Evolutionary conservation across 1,140 invertebrate species (phyloP), one percentile per base, ranked within the genome.

Genomic region (Drosophila santomea): DNA sequence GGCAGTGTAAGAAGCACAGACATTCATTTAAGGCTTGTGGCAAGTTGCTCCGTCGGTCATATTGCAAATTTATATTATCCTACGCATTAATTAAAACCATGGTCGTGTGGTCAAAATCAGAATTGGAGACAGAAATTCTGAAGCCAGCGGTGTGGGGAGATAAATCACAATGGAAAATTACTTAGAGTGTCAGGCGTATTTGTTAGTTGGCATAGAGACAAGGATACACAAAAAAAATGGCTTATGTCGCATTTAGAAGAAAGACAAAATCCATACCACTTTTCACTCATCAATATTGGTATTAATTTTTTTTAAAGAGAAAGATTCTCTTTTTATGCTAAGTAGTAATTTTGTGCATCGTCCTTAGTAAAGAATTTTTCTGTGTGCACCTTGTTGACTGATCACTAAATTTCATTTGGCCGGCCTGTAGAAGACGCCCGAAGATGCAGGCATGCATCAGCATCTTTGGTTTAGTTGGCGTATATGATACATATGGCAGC

Each of bases 41-140:
- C 54, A 32, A 57, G 51, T 4, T 25, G 44, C 11, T 38, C 47
- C 28, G 12, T 68, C 57, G 61, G 60, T 66, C 64, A 58, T 50
- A 71, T 71, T 71, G 41, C 73, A 81, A 81, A 77, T 77, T 67
- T 73, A 81, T 72, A 77, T 77, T 58, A 69, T 77, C 47, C 28
- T 14, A 50, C 35, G 60, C 67, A 78, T 77, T 72, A 78, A 78
- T 77, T 72, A 72, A 76, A 67, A 54, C 59, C 61, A 76, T 43
- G 61, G 39, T 11, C 38, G 8, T 43, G 32, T 39, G 48, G 25
- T 23, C 64, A 20, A 54, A 44, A 68, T 38, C 36, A 25, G 47
- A 52, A 43, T 48, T 17, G 52, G 3, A 15, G 35, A 10, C 38
- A 38, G 44, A 10, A 38, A 51, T 23, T 61, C 25, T 3, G 4